A percentile compares a stretch with the other conserved stretches of the same genome.
Conservation (phyloP, 2,888 invertebrate species). For the Spilarctia lutea region DNA sequence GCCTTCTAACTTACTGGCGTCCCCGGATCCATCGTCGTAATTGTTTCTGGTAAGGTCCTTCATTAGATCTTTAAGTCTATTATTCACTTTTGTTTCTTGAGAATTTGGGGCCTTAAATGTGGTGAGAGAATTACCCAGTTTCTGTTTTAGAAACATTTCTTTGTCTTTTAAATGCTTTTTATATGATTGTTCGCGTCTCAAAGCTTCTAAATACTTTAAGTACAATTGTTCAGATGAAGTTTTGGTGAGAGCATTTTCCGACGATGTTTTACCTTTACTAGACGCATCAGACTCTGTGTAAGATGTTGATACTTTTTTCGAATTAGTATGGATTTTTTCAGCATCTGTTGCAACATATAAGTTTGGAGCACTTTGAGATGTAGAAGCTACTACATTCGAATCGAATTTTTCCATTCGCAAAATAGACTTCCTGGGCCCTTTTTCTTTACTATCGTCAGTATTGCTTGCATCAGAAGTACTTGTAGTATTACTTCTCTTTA, state of each 20-base stretch:
- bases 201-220: slow-evolving; percentile 75
- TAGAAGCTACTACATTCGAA: slow-evolving; percentile 71
- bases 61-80: slow-evolving; percentile 72
- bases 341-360: slow-evolving; percentile 64
- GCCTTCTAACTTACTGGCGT: slow-evolving; percentile 79
- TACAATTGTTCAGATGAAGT: slow-evolving; percentile 80
- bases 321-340: slow-evolving; percentile 58
- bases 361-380: slow-evolving; percentile 82
- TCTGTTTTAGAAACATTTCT: slow-evolving; percentile 77
- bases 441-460: slow-evolving; percentile 58
- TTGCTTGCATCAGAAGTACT: slow-evolving; percentile 78
- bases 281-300: slow-evolving; percentile 76
- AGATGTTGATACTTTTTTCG: slow-evolving; percentile 57
- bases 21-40: slow-evolving; percentile 80
- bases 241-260: slow-evolving; percentile 65
- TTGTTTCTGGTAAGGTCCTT: slow-evolving; percentile 81
- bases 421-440: slow-evolving; percentile 78
- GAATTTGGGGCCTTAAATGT: slow-evolving; percentile 58
- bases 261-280: slow-evolving; percentile 68
- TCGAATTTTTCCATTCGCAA: slow-evolving; percentile 75
- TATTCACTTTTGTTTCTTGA: slow-evolving; percentile 59
- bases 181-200: slow-evolving; percentile 74
- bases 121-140: slow-evolving; percentile 70
- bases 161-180: slow-evolving; percentile 77
- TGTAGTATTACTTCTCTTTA: slow-evolving; percentile 62